Conservation (phyloP, 35 echinoderm and acorn worm species). For the Apostichopus japonicus region DNA sequence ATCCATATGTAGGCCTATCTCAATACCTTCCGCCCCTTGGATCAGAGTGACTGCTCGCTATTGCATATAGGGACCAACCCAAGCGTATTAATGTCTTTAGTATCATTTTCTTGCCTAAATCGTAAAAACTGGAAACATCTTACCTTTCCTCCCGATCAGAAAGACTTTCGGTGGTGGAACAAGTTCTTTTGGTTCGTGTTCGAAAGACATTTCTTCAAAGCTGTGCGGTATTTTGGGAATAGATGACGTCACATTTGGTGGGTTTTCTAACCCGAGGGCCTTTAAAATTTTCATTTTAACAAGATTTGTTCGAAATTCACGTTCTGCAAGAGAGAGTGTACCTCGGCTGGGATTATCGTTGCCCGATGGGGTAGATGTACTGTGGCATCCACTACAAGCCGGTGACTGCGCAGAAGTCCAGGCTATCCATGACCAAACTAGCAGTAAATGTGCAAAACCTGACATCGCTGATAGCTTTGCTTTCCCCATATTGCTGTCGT, state of each 20-base stretch:
- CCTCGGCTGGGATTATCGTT: too few species aligned
- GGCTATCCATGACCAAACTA: neutral
- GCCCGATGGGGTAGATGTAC: neutral
- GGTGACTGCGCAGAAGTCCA: neutral
- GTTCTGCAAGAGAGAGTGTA: neutral
- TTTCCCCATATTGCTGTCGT: neutral
- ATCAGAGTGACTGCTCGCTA: neutral
- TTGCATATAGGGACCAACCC: too few species aligned
- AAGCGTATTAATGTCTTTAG: too few species aligned
- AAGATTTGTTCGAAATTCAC: slow-evolving; percentile 16
- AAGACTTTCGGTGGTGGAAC: neutral
- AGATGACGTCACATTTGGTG: slow-evolving; percentile 28
- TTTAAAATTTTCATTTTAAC: slow-evolving; percentile 23
- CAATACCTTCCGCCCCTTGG: neutral
- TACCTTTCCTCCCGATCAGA: slow-evolving; percentile 19
- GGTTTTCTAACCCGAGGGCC: slow-evolving; percentile 12
- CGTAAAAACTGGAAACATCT: neutral
- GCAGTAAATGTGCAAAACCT: neutral
- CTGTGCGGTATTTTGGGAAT: neutral
- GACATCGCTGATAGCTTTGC: neutral
- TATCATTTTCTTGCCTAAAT: too few species aligned
- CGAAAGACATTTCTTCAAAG: slow-evolving; percentile 42
- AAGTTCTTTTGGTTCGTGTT: neutral
- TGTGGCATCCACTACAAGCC: neutral
- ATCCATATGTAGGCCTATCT: too few species aligned